Base-by-base conservation (phyloP, 2,113 vertebrate species). In the Osmerus mordax region DNA sequence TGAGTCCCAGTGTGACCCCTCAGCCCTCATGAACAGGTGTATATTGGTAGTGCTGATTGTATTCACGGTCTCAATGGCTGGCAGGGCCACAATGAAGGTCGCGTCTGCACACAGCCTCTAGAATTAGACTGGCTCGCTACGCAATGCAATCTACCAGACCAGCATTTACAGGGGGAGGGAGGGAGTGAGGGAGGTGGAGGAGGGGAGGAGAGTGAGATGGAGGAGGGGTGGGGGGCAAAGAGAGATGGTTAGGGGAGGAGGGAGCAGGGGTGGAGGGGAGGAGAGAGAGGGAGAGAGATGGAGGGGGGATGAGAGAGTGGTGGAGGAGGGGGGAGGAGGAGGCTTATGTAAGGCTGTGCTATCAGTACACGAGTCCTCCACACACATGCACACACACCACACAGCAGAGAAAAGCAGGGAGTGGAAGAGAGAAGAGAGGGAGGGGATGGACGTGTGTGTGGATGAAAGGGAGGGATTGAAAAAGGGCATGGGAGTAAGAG, bases 341-440 rank as follows among this genome's bases (percentile, higher is more conserved):
- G 51, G 53, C 65, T 72, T 55, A 72, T 59, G 68, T 71, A 77
- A 74, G 51, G 36, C 23, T 36, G 32, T 52, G 47, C 55, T 29
- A 32, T 64, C 6, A 16, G 56, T 25, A 70, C 23, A 60, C 19
- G 16, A 53, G 47, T 14, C 59, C 53, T 63, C n/a, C 59, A 62
- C 69, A 61, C 41, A 72, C 60, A 72, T 36, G 51, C 56, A 71
- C 56, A 71, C 29, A 25, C 69, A 58, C 9, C 68, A 59, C 12
- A 21, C 68, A 28, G 55, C 67, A 58, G 4, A 41, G 25, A n/a
- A 11, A 18, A 7, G 32, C 2, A 61, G 23, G 15, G 9, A 61
- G 21, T 13, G 13, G 5, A 14, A 23, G 60, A 14, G 60, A 19
- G 23, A 29, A 29, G 60, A 62, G 13, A 62, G 60, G 25, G 23